Base-by-base conservation (phyloP, 2,113 vertebrate genomes). In the Serilophus lunatus region DNA sequence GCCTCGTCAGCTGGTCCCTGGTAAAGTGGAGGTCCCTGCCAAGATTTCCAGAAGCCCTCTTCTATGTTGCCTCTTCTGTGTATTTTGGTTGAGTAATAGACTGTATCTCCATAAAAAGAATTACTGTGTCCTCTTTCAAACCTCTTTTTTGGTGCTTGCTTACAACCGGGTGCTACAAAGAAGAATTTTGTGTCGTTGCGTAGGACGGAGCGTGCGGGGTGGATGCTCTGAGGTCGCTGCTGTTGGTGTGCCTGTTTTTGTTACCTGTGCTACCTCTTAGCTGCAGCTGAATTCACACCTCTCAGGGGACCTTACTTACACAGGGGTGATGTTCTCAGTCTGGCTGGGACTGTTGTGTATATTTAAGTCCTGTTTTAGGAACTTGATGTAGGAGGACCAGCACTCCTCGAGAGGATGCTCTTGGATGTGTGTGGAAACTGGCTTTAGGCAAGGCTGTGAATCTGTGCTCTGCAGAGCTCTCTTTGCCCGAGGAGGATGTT, bases 401-500 rank as follows among this genome's bases (percentile, higher is more conserved):
- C 0, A 2, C 53, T 75, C 1, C 65, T 83, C 0, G 0, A 22
- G 24, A 11, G 0, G 40, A 29, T 8, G 9, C 12, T 22, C 83
- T 47, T 61, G 49, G 44, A 14, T 53, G 12, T 9, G 15, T 76
- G 13, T 70, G 68, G 53, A 82, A 49, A 56, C 49, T 16, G 56
- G 40, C 53, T 86, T 70, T 54, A 64, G 44, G 44, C 40, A 31
- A n/a, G 72, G 88, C 66, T 68, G n/a, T 70, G 69, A 15, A n/a
- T 13, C 12, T 74, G 56, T 1, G 0, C n/a, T 78, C 26, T 45
- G 64, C 36, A 15, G 42, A 76, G 63, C 38, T 36, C 69, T 74
- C 38, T 66, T 16, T 64, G 87, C 57, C 65, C 22, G 9, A 8
- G 57, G 82, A 81, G n/a, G 54, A 7, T 44, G 29, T 38, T 42